phyloP scores from a whole-genome alignment of 23 tunicate genomes.

The Trididemnum clinides region DNA sequence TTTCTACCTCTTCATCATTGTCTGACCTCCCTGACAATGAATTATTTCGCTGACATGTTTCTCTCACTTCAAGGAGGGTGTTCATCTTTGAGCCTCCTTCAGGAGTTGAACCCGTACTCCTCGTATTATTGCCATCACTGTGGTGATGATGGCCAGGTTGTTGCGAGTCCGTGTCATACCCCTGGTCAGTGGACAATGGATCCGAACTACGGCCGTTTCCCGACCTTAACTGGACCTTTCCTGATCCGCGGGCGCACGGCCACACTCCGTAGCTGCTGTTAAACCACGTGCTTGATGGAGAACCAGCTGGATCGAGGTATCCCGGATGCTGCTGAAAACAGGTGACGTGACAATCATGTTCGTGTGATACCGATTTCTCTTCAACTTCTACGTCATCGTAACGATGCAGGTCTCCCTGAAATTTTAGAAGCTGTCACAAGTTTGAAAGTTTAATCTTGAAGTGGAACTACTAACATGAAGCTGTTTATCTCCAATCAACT shows the following conservation, averaged over 20 bases:
- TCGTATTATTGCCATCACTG: not conserved
- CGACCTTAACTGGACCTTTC: not conserved
- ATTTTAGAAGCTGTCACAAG: not conserved
- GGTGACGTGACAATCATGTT: not conserved
- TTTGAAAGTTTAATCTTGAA: not conserved
- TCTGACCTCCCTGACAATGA: slow-evolving; percentile 51
- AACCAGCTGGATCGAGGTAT: not conserved
- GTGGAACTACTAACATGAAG: not conserved
- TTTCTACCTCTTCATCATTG: slow-evolving; percentile 85
- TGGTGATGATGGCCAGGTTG: slow-evolving; percentile 22
- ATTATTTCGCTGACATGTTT: not conserved
- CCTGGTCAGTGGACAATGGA: slow-evolving; percentile 94
- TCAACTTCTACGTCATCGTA: slow-evolving; percentile 1
- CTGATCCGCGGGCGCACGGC: not conserved
- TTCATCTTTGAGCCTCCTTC: not conserved
- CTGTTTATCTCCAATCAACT: not conserved
- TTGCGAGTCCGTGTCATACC: slow-evolving; percentile 93
- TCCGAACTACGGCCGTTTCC: slow-evolving; percentile 71
- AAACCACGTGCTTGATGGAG: not conserved
- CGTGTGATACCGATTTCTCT: not conserved
- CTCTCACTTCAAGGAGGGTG: not conserved
- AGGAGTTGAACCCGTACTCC: not conserved
- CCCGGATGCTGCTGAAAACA: not conserved
- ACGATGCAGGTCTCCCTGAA: not conserved
- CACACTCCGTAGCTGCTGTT: not conserved